Conservation (phyloP, 2,797 vertebrate genomes). For the Pteronotus mesoamericanus region DNA sequence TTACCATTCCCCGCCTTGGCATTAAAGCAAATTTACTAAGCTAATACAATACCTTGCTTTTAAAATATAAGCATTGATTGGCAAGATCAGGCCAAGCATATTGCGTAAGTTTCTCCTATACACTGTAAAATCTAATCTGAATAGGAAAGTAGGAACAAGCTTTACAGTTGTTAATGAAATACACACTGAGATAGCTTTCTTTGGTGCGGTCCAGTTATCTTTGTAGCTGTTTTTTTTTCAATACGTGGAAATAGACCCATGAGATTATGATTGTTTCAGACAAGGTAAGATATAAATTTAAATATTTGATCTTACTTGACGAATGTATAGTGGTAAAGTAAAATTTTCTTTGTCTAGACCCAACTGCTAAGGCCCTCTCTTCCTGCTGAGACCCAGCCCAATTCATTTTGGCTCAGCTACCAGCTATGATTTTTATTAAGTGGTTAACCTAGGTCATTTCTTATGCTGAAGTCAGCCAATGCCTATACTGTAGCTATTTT, state of each 20-base stretch:
- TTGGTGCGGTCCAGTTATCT: neutral
- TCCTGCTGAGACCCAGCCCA: too few relatives aligned
- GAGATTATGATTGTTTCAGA: neutral
- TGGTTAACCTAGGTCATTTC: too few relatives aligned
- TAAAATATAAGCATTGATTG: conserved; percentile 39
- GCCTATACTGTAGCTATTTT: neutral
- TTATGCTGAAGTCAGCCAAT: neutral
- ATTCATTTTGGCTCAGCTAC: neutral
- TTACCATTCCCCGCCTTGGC: neutral
- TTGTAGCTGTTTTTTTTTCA: neutral
- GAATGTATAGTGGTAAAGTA: neutral
- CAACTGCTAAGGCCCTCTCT: too few relatives aligned
- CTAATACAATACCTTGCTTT: conserved; percentile 31
- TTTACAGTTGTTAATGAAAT: neutral
- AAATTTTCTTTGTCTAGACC: neutral
- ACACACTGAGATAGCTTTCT: neutral
- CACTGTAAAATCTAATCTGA: conserved; percentile 32
- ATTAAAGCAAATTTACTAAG: conserved; percentile 27
- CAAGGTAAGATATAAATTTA: neutral
- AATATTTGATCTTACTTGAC: neutral
- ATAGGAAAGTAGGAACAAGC: neutral
- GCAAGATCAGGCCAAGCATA: neutral
- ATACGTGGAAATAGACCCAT: neutral
- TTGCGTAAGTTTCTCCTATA: conserved; percentile 39
- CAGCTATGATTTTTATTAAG: neutral